Base-by-base conservation (phyloP, 1,140 invertebrate genomes). In the Sweltsa coloradensis region DNA sequence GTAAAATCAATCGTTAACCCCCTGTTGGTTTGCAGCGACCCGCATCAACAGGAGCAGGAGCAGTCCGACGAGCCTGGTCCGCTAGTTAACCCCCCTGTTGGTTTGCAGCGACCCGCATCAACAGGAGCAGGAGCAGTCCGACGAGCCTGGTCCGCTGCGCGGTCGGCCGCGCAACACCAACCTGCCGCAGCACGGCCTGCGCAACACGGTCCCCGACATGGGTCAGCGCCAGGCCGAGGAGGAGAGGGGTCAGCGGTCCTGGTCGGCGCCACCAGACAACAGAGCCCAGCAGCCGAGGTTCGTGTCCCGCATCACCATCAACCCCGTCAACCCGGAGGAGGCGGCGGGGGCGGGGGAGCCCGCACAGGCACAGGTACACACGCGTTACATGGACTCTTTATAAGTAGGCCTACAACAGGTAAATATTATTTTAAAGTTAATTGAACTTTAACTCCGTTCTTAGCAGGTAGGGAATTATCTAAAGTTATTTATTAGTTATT, bases 151-250 rank as follows among this genome's bases (percentile, higher is more conserved):
- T 31, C 42, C 42, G 13, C 16, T 26, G 9, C n/a, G 27, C 22
- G 42, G 42, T 0, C 24, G 42, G 14, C 5, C 42, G 18, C 42
- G 27, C 16, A 18, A 29, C 6, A 46, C 47, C 7, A 53, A 67
- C 27, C 64, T 84, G 13, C 75, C 77, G 45, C 81, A 85, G 52
- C 76, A 82, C 72, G 76, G 76, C 27, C 55, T 81, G 27, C 74
- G 83, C 44, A 85, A 85, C 51, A 86, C 83, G 9, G 76, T 83
- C 37, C 54, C 54, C 22, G 83, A 85, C 57, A 75, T 85, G 57
- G 81, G 79, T 27, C 76, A 81, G 42, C 60, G 63, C n/a, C 36
- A 52, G 31, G 68, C 51, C 25, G 67, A 50, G 18, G 39, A 54
- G 34, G 41, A 45, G 11, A 71, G 79, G 42, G 68, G 65, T 18